A percentile compares a stretch with the other conserved stretches of the same genome.
phyloP scores from a whole-genome alignment of 2,797 vertebrate species.

The Leuciscus waleckii region DNA sequence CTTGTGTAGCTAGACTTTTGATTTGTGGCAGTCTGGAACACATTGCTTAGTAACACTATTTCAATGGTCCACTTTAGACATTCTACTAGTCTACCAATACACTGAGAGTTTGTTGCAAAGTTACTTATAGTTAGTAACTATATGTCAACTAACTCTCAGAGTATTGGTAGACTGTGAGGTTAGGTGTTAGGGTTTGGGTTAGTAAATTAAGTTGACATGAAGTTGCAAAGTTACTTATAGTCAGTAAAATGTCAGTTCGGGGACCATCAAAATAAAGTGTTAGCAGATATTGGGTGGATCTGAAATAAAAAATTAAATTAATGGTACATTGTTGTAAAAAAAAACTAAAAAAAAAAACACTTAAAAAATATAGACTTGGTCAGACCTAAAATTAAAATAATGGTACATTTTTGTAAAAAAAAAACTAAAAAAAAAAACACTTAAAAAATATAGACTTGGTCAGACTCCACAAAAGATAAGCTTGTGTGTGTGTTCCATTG shows the following conservation, averaged over 20 bases:
- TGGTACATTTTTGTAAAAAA: neutral
- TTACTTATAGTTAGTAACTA: neutral
- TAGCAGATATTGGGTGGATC: neutral
- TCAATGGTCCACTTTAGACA: neutral
- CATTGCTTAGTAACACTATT: neutral
- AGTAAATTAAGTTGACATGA: too few species aligned
- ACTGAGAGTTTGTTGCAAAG: neutral
- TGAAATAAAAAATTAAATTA: neutral
- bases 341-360: too few species aligned
- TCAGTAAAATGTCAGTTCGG: neutral
- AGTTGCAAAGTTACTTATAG: neutral
- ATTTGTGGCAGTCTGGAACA: neutral
- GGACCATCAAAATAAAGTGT: neutral
- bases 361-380: neutral
- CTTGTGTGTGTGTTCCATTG: neutral
- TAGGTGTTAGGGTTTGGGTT: too few species aligned
- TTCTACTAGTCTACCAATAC: neutral
- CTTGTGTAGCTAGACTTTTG: neutral
- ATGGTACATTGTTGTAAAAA: neutral
- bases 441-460: neutral
- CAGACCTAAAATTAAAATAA: neutral
- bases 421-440: too few species aligned
- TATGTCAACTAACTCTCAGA: too few species aligned
- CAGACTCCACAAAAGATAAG: neutral
- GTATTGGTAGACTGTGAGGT: too few species aligned